Evolutionary conservation across 2,888 invertebrate genomes (phyloP).

Genomic region (Polietes domitor): DNA sequence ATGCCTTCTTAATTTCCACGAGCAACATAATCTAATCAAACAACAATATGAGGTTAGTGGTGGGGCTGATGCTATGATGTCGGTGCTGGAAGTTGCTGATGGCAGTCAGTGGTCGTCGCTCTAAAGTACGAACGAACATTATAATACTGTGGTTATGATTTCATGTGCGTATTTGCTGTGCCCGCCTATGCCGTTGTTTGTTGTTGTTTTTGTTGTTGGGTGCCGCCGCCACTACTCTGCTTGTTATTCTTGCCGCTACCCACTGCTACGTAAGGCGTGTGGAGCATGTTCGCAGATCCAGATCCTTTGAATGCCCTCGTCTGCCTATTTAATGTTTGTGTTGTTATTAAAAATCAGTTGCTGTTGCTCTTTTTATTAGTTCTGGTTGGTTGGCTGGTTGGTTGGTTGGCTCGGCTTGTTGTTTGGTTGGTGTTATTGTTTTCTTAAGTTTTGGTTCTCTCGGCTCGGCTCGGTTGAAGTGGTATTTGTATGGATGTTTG

Average conservation of each 20-base stretch:
- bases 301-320: not conserved
- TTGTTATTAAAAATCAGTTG: conserved; percentile 23
- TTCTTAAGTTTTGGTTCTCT: conserved; percentile 14
- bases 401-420: conserved; percentile 41
- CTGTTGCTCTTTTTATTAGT: not conserved
- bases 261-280: too few species aligned
- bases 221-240: not conserved
- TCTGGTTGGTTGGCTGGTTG: conserved; percentile 9
- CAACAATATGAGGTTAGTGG: not conserved
- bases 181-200: not conserved
- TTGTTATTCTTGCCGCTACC: not conserved
- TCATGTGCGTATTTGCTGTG: not conserved
- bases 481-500: not conserved
- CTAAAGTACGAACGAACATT: not conserved
- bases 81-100: not conserved
- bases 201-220: not conserved
- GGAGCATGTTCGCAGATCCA: not conserved
- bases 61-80: not conserved
- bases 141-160: conserved; percentile 22
- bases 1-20: not conserved
- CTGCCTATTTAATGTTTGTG: not conserved
- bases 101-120: not conserved
- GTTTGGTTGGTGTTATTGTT: conserved; percentile 20
- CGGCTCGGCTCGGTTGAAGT: not conserved
- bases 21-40: conserved; percentile 51